Conservation (phyloP, 2,888 invertebrate species). For the Trichacis sp. region DNA sequence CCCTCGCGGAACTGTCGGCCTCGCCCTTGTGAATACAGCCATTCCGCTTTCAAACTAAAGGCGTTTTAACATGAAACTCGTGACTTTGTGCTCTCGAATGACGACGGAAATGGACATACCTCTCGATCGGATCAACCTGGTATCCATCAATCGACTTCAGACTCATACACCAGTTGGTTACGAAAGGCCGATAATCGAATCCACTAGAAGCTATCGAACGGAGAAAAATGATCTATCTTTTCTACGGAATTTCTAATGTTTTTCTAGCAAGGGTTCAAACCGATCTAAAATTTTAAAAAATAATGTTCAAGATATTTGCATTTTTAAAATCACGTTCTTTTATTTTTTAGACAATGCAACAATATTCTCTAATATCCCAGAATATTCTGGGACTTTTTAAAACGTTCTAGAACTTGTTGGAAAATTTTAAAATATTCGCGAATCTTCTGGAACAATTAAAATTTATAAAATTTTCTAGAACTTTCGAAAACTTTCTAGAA, state of each 20-base stretch:
- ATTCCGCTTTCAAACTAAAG: conserved; percentile 88
- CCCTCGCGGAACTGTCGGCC: conserved; percentile 89
- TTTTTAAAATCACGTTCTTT: no score
- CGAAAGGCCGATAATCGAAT: conserved; percentile 92
- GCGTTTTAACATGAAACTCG: neutral
- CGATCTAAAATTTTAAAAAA: no score
- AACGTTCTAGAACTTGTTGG: no score
- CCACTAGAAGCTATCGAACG: conserved; percentile 74
- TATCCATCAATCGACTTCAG: conserved; percentile 90
- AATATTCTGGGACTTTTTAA: no score
- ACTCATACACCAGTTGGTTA: conserved; percentile 93
- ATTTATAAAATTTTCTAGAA: no score
- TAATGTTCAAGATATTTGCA: no score
- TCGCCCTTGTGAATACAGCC: conserved; percentile 94
- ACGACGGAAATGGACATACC: conserved; percentile 71
- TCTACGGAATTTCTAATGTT: conserved; percentile 4
- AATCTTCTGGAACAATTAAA: no score
- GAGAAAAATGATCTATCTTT: conserved; percentile 59
- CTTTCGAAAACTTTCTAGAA: no score
- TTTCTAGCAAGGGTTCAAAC: no score
- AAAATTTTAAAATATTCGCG: no score
- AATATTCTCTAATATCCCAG: conserved; percentile 19
- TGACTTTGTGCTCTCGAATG: no score
- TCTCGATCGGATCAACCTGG: conserved; percentile 90
- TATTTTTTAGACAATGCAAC: conserved; percentile 35